Base-by-base conservation (phyloP, 1,140 invertebrate species). In the Leptonema lineaticorne region DNA sequence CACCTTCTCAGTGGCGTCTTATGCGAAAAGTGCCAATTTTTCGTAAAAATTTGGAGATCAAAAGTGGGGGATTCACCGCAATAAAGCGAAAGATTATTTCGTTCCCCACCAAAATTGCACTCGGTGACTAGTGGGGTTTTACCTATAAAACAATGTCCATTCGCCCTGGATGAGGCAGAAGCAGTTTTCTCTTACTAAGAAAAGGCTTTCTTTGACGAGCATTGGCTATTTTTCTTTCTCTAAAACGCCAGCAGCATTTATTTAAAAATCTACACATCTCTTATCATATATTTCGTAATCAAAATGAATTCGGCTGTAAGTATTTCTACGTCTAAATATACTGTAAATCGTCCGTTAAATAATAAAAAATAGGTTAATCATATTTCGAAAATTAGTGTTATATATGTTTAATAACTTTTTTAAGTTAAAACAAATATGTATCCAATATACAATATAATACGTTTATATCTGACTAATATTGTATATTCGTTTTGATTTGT, bases 101-200 rank as follows among this genome's bases (percentile, higher is more conserved):
- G 58, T 41, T n/a, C 62, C 62, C 62, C 62, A 64, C 62, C 46
- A 33, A 22, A 53, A 16, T n/a, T n/a, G n/a, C 16, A 20, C n/a
- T 9, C 30, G 59, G 33, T n/a, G 2, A 18, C 45, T 6, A 45
- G 62, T 64, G 62, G 62, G 62, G 62, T 26, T 18, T 45, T 5
- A 27, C 11, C 14, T 64, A 64, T 64, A 64, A 50, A 64, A 64
- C 26, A 28, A 6, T 30, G 62, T 16, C 45, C 27, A 46, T 29
- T 14, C 62, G 18, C 62, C 30, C 41, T 64, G 45, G 62, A 64
- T 50, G 37, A 22, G 18, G 27, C 70, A 72, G 28, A 66, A 72
- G 67, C 70, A 72, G 70, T 72, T 72, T 72, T 72, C 70, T 56
- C 41, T 22, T 56, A n/a, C n/a, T n/a, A 28, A 65, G 70, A 72